Evolutionary conservation across 1,140 invertebrate genomes (phyloP).

Genomic region (Octopus bimaculoides): DNA sequence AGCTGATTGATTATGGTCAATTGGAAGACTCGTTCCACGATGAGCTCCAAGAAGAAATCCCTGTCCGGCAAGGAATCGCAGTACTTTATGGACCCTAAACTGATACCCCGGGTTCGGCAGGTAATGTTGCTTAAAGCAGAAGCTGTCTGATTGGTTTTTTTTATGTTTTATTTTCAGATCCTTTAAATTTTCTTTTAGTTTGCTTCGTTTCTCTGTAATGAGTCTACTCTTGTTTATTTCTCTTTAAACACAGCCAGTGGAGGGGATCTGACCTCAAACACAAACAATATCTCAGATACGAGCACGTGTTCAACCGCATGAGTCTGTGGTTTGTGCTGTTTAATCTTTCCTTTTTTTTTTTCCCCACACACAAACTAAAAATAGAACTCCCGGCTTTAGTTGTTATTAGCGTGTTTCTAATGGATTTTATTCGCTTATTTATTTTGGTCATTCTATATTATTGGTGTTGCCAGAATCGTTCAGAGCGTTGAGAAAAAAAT

Average conservation of each 20-base stretch:
- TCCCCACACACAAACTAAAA: no score
- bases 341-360: no score
- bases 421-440: no score
- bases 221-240: background rate
- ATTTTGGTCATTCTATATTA: no score
- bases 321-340: no score
- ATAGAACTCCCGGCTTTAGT: no score
- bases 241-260: background rate
- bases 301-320: no score
- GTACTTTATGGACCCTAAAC: constrained; percentile 1
- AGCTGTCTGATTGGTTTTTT: background rate
- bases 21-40: background rate
- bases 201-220: background rate
- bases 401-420: no score
- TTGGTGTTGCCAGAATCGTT: no score
- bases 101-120: background rate
- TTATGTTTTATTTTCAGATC: background rate
- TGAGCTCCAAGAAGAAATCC: background rate
- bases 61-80: background rate
- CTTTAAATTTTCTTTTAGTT: background rate
- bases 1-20: no score
- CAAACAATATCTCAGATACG: no score
- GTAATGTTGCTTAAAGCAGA: background rate
- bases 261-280: background rate
- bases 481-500: no score